phyloP scores from a whole-genome alignment of 2,113 vertebrate genomes.

The Pterocles gutturalis region DNA sequence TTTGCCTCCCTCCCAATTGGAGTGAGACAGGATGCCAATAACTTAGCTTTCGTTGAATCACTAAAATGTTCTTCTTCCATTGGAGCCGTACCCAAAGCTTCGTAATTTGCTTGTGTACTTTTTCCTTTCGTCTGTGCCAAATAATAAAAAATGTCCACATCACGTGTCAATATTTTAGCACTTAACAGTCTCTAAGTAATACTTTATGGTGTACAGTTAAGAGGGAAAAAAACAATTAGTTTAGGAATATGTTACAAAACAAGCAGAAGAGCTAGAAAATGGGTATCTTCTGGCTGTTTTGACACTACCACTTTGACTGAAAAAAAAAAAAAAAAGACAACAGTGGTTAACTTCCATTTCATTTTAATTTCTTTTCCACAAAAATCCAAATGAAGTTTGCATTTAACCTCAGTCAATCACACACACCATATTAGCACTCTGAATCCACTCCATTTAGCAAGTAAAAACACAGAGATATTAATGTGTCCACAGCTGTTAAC shows the following conservation, averaged over 20 bases:
- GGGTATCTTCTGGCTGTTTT: neutral
- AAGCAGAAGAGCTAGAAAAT: neutral
- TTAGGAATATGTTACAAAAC: neutral
- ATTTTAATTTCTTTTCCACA: neutral
- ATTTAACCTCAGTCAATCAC: neutral
- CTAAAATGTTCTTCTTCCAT: constrained; percentile 26
- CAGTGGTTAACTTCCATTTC: neutral
- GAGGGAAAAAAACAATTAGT: neutral
- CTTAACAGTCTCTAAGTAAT: neutral
- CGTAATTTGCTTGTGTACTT: neutral
- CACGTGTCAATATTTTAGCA: neutral
- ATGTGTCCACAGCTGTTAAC: neutral
- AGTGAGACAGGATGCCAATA: no score
- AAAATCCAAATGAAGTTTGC: neutral
- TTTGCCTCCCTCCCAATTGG: no score
- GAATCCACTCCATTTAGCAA: neutral
- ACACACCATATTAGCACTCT: neutral
- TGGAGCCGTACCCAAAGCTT: constrained; percentile 32
- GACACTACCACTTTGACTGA: neutral
- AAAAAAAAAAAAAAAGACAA: neutral
- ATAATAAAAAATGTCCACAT: neutral
- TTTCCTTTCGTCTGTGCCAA: constrained; percentile 62
- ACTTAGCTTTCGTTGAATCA: constrained; percentile 45
- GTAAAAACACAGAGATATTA: neutral
- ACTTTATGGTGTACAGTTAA: neutral